phyloP scores from a whole-genome alignment of 2,797 vertebrate species.

The Coranthus polyacanthus region DNA sequence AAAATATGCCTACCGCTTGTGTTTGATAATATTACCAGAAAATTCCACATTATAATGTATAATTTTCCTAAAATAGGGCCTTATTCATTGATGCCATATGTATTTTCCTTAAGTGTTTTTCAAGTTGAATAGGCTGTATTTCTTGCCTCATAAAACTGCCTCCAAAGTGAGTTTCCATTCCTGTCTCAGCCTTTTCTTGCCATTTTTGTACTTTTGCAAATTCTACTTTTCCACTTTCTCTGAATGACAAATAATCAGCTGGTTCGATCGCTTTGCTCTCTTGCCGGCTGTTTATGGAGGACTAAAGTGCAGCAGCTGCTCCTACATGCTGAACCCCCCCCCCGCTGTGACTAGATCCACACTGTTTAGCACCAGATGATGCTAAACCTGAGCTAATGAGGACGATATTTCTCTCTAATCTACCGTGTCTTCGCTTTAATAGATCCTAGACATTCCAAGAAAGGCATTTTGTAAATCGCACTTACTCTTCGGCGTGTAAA shows the following conservation, averaged over 20 bases:
- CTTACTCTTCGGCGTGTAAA: conserved; percentile 36
- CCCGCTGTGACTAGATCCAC: conserved; percentile 45
- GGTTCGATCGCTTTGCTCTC: conserved; percentile 6
- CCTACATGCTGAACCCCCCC: no score
- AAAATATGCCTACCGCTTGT: conserved; percentile 14
- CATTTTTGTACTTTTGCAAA: neutral
- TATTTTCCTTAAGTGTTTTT: conserved; percentile 40
- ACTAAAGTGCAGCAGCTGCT: no score
- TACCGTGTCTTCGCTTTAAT: conserved; percentile 38
- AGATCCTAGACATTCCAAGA: conserved; percentile 42
- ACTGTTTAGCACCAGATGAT: conserved; percentile 57
- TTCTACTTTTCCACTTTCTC: neutral
- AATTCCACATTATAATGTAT: conserved; percentile 26
- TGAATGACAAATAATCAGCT: neutral
- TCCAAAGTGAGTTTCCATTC: conserved; percentile 25
- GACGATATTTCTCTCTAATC: conserved; percentile 56
- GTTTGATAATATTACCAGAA: conserved; percentile 13
- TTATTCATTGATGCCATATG: conserved; percentile 25
- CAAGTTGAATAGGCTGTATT: conserved; percentile 31
- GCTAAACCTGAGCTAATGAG: conserved; percentile 54
- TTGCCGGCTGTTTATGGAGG: neutral
- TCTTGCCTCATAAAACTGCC: conserved; percentile 36
- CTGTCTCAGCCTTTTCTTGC: conserved; percentile 1
- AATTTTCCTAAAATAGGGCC: conserved; percentile 30
- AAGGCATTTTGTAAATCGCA: conserved; percentile 34